Evolutionary conservation across 2,113 vertebrate species (phyloP).

Genomic region (Osmerus mordax): DNA sequence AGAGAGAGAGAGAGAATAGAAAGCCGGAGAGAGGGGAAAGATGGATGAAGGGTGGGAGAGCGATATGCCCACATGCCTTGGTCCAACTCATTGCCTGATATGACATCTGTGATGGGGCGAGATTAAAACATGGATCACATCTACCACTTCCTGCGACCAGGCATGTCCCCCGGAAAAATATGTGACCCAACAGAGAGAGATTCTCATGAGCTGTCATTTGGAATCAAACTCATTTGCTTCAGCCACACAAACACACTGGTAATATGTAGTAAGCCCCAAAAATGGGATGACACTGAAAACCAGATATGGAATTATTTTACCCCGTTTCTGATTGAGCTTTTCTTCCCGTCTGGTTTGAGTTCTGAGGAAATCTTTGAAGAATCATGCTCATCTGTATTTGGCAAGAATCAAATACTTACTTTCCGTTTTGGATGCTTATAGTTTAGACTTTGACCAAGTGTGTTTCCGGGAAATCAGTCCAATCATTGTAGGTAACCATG

Average conservation of each 20-base stretch:
- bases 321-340: background rate
- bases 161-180: constrained; percentile 59
- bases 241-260: constrained; percentile 48
- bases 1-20: background rate
- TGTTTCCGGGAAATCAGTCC: no score
- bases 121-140: constrained; percentile 63
- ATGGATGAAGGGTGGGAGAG: background rate
- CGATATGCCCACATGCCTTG: constrained; percentile 34
- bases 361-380: background rate
- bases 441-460: no score
- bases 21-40: constrained; percentile 20
- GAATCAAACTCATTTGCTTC: constrained; percentile 67
- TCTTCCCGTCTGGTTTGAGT: constrained; percentile 9
- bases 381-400: no score
- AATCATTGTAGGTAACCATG: no score
- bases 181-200: constrained; percentile 63
- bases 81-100: constrained; percentile 51
- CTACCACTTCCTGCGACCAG: constrained; percentile 47
- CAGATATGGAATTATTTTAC: no score
- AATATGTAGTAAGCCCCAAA: constrained; percentile 28
- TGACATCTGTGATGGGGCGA: constrained; percentile 53
- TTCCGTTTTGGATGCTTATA: no score
- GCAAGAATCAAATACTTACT: no score
- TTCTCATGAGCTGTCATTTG: constrained; percentile 64
- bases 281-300: background rate